Conservation (phyloP, 1,140 invertebrate species). For the Glossosoma conforme region DNA sequence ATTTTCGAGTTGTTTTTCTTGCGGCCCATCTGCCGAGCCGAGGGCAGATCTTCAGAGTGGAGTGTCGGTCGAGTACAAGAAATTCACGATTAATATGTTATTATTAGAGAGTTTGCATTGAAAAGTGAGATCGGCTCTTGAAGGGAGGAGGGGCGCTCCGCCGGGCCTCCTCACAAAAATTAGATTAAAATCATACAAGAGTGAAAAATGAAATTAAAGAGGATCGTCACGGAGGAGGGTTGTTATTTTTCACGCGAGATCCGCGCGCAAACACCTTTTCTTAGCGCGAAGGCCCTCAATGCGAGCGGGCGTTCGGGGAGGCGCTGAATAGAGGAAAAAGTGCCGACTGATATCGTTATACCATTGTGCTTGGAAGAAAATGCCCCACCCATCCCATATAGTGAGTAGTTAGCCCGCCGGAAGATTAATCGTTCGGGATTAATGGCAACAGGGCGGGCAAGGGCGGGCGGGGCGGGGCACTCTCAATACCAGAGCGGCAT, state of each 20-base stretch:
- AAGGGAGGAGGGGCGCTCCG: slow-evolving; percentile 3
- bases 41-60: slow-evolving; percentile 2
- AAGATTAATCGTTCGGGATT: slow-evolving; percentile 32
- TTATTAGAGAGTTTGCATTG: slow-evolving; percentile 29
- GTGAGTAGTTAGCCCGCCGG: slow-evolving; percentile 30
- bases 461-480: background rate
- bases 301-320: background rate
- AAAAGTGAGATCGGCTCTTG: slow-evolving; percentile 4
- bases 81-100: slow-evolving; percentile 31
- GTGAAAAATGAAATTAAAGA: slow-evolving; percentile 33
- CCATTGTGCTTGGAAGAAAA: slow-evolving; percentile 31
- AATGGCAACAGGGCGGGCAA: slow-evolving; percentile 16
- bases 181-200: slow-evolving; percentile 33
- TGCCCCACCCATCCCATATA: slow-evolving; percentile 31
- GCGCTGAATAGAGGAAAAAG: slow-evolving; percentile 23
- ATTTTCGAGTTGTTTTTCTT: slow-evolving; percentile 26
- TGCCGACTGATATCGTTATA: slow-evolving; percentile 32
- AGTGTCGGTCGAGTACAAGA: slow-evolving; percentile 28
- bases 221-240: slow-evolving; percentile 17
- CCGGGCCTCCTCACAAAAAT: slow-evolving; percentile 26
- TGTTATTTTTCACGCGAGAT: slow-evolving; percentile 31
- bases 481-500: too few species aligned
- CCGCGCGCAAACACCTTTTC: slow-evolving; percentile 31
- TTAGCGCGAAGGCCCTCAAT: slow-evolving; percentile 20
- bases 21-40: slow-evolving; percentile 8